phyloP scores from a whole-genome alignment of 2,888 invertebrate genomes.

The Apodemia duryi region DNA sequence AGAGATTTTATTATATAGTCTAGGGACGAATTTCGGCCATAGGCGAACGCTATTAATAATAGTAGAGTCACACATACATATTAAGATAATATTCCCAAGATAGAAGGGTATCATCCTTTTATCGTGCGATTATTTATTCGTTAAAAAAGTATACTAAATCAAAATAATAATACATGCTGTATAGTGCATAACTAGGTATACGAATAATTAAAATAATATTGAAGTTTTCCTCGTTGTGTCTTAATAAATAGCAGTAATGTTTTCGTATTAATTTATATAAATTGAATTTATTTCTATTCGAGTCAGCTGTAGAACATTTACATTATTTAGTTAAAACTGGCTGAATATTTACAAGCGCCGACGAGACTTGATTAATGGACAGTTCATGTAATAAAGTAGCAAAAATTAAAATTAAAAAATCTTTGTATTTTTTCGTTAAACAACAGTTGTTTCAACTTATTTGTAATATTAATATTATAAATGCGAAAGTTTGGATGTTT shows the following conservation, averaged over 20 bases:
- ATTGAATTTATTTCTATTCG: constrained; percentile 4
- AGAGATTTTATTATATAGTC: no score
- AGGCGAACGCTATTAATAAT: no score
- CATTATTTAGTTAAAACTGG: constrained; percentile 12
- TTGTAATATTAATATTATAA: neutral
- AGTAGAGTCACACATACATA: no score
- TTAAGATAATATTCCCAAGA: no score
- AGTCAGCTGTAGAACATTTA: neutral
- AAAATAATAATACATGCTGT: neutral
- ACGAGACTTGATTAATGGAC: neutral
- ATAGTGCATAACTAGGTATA: neutral
- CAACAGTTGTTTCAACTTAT: no score
- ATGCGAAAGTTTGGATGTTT: no score
- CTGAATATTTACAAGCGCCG: constrained; percentile 1
- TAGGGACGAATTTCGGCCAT: no score
- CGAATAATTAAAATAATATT: neutral
- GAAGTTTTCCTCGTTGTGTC: constrained; percentile 8
- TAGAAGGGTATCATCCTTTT: no score
- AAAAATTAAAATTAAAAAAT: no score
- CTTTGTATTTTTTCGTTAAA: no score
- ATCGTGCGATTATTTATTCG: no score
- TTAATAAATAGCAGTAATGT: constrained; percentile 3
- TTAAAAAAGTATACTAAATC: neutral
- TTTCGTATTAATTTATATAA: constrained; percentile 8
- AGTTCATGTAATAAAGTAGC: neutral